Percentiles rank a stretch among this genome's conserved stretches.
These are phyloP conservation scores for Nipponia nippon DNA, from an alignment of 2,113 vertebrate species.

Conservation along the genomic window DNA sequence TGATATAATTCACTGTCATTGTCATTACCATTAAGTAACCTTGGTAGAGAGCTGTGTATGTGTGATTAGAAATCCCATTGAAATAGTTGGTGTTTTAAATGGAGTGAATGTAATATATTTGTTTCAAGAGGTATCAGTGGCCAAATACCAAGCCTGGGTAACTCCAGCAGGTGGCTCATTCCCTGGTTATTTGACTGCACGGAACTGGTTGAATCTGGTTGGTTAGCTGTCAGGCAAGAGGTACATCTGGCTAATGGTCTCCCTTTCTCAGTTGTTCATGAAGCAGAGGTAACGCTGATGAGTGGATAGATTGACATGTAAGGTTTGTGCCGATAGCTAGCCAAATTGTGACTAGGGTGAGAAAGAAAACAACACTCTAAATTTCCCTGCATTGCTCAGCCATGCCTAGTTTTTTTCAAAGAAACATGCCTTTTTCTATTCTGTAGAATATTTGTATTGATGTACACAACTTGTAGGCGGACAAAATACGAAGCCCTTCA, in stretches of 20 bases:
- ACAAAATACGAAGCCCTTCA: neutral
- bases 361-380: neutral
- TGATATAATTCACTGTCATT: neutral
- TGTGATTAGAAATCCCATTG: neutral
- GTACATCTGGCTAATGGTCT: neutral
- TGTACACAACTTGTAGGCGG: neutral
- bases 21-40: neutral
- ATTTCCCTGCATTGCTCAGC: fast-evolving
- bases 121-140: neutral
- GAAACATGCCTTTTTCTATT: neutral
- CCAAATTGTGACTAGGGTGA: neutral
- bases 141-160: neutral
- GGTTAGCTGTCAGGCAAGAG: neutral
- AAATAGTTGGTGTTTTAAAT: neutral
- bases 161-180: neutral
- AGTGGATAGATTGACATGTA: neutral
- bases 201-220: neutral
- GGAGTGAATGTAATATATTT: neutral
- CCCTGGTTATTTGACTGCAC: neutral
- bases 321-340: neutral
- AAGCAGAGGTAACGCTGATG: neutral
- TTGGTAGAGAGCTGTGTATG: neutral
- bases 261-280: neutral
- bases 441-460: neutral
- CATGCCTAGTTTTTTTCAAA: neutral